These are phyloP conservation scores for Rhinichthys klamathensis DNA, from an alignment of 2,113 vertebrate genomes.

Conservation along the genomic window DNA sequence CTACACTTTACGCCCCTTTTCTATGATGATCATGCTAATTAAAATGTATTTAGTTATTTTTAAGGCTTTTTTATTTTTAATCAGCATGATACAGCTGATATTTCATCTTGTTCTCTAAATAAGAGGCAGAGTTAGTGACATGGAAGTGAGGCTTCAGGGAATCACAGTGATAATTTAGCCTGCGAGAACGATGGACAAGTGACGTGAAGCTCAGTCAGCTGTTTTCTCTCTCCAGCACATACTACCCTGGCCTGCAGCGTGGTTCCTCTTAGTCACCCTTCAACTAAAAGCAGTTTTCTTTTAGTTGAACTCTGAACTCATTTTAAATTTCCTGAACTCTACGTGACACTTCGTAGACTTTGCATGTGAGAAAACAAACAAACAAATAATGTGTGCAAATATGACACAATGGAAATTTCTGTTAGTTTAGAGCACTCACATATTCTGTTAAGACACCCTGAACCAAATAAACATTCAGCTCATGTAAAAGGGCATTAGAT, in stretches of 20 bases:
- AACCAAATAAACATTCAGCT: slow-evolving; percentile 30
- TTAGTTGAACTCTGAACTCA: not conserved
- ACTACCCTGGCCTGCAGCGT: not conserved
- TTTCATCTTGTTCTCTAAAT: not conserved
- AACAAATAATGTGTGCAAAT: not conserved
- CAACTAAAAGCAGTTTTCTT: not conserved
- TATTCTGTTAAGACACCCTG: not conserved
- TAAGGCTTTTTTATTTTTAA: not conserved
- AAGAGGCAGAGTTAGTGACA: not conserved
- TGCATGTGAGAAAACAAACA: not conserved
- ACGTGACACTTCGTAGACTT: not conserved
- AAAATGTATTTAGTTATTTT: not conserved
- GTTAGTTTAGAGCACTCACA: slow-evolving; percentile 5
- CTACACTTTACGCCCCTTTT: not conserved
- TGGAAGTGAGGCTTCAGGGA: not conserved
- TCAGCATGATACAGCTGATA: not conserved
- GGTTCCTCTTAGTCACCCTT: not conserved
- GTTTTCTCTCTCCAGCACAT: not conserved
- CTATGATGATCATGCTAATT: not conserved
- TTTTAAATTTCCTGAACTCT: not conserved
- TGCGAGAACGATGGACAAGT: slow-evolving; percentile 24
- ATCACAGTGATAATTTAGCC: slow-evolving; percentile 1
- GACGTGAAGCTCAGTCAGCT: slow-evolving; percentile 36
- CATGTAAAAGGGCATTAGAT: slow-evolving; percentile 43
- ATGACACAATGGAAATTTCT: not conserved